Conservation (phyloP, 1,140 invertebrate species). For the Parapsyche elsis region DNA sequence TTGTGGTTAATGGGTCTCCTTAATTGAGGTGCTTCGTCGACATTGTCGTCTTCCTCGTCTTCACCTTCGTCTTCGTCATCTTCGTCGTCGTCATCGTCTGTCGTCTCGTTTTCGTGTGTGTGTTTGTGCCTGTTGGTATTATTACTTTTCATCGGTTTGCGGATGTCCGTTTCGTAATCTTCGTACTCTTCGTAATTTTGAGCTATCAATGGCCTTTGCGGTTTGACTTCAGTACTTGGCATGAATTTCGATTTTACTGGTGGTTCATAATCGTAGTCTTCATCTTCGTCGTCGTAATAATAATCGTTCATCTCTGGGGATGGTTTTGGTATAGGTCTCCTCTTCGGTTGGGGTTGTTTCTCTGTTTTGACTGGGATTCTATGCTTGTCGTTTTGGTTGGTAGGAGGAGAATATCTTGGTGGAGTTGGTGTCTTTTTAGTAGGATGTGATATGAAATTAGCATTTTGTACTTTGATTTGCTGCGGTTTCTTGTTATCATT, state of each 20-base stretch:
- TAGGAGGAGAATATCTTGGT: slow-evolving; percentile 15
- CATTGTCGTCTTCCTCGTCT: slow-evolving; percentile 33
- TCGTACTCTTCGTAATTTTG: slow-evolving; percentile 68
- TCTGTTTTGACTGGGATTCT: slow-evolving; percentile 53
- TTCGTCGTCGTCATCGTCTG: slow-evolving; percentile 42
- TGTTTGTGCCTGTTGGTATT: slow-evolving; percentile 16
- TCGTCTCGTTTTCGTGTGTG: slow-evolving; percentile 50
- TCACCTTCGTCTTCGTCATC: slow-evolving; percentile 41
- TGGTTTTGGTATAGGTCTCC: slow-evolving; percentile 66
- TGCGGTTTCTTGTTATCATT: slow-evolving; percentile 13
- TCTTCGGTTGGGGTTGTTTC: slow-evolving; percentile 58
- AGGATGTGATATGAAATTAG: slow-evolving; percentile 10
- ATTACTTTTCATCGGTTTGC: slow-evolving; percentile 29
- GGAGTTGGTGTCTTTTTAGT: slow-evolving; percentile 33
- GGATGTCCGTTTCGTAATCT: slow-evolving; percentile 56
- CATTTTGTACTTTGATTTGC: slow-evolving; percentile 15
- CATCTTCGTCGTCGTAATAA: slow-evolving; percentile 68
- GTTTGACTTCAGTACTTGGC: slow-evolving; percentile 70
- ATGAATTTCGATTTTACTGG: slow-evolving; percentile 70
- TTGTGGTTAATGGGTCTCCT: slow-evolving; percentile 37
- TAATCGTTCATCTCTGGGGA: slow-evolving; percentile 69
- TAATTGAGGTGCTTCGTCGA: slow-evolving; percentile 38
- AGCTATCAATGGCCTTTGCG: slow-evolving; percentile 65
- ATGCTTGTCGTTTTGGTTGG: slow-evolving; percentile 34
- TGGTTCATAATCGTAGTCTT: slow-evolving; percentile 68